Evolutionary conservation across 2,113 vertebrate species (phyloP).

Genomic region (Macrotus californicus): DNA sequence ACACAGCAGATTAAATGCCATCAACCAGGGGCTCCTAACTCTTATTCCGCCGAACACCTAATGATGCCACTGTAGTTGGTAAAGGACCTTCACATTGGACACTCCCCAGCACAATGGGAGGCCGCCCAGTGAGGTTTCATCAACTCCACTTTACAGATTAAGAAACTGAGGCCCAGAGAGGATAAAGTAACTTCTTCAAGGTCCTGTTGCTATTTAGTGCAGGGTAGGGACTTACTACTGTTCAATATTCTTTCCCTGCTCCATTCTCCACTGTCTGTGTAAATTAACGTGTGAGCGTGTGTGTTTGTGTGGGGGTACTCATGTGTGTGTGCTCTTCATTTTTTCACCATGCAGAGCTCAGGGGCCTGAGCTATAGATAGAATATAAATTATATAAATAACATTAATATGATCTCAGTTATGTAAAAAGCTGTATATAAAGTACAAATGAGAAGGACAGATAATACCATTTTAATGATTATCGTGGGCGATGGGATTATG

Average conservation of each 20-base stretch:
- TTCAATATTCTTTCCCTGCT: not conserved
- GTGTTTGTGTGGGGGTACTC: not conserved
- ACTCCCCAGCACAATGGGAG: not conserved
- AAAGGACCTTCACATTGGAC: not conserved
- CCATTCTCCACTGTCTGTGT: not conserved
- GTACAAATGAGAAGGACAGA: conserved; percentile 30
- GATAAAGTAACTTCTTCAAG: not conserved
- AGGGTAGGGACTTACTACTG: not conserved
- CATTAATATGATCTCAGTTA: conserved; percentile 37
- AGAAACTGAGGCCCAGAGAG: not conserved
- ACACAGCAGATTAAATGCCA: not conserved
- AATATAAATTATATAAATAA: conserved; percentile 57
- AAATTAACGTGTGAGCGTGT: not conserved
- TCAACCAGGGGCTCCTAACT: not conserved
- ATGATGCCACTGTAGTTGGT: not conserved
- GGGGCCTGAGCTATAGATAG: not conserved
- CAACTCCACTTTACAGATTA: not conserved
- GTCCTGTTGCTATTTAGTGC: not conserved
- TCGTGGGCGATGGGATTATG: conserved; percentile 50
- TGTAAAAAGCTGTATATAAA: conserved; percentile 26
- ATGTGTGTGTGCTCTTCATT: not conserved
- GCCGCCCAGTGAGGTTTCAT: not conserved
- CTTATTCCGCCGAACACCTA: not conserved
- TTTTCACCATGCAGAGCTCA: not conserved
- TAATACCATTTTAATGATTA: conserved; percentile 64